Evolutionary conservation across 1,140 invertebrate species (phyloP), one percentile per base, ranked within the genome.

Genomic region (Melanaphis sacchari): DNA sequence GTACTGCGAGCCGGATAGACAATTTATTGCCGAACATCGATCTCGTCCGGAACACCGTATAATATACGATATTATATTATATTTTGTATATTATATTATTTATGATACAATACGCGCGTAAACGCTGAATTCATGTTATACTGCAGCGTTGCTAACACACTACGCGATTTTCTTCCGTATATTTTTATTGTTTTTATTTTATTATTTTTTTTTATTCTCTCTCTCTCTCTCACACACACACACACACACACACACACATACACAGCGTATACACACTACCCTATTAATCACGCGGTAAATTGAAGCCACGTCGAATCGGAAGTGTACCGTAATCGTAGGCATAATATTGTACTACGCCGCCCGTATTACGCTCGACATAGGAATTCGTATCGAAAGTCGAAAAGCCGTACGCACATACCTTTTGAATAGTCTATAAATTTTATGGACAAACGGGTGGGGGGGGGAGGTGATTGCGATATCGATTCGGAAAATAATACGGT

Each of bases 21-120:
- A 76, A 76, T 76, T 76, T 76, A 76, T 76, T 76, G 31, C n/a
- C 31, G n/a, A 76, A 76, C 31, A 76, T 76, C 59, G 59, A 76
- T 76, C 59, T 76, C 59, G 59, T n/a, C 31, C 59, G 26, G 54
- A 31, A 26, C 9, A 5, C 54, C 26, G n/a, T 76, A n/a, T n/a
- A 76, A n/a, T 18, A 76, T 66, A n/a, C n/a, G n/a, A n/a, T 43
- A 43, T 43, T 6, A 49, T 49, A 18, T 46, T 18, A 18, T 36
- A 76, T n/a, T 76, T n/a, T 76, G 36, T 76, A 36, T n/a, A 76
- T 76, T 76, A 66, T 76, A 76, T 76, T 76, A 76, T 76, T 76
- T 76, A 76, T 18, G 59, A 76, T n/a, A 76, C 59, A 1, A n/a
- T n/a, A 76, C 59, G 59, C 59, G 59, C 2, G 31, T 76, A 76